These are phyloP conservation scores for Eupithecia subfuscata DNA, from an alignment of 2,888 invertebrate genomes.

Conservation along the genomic window DNA sequence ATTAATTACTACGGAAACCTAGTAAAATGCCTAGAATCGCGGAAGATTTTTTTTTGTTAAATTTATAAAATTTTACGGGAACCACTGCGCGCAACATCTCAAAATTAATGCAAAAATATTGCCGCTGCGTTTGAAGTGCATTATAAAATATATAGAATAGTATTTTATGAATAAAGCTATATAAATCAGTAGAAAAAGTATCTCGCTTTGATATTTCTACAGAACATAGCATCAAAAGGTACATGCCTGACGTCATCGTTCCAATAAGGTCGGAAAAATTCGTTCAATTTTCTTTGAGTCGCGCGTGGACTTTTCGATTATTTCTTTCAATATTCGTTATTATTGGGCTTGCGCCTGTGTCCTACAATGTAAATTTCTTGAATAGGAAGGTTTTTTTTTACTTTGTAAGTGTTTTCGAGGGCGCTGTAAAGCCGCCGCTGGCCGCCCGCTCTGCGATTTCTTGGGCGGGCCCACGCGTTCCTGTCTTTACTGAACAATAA, in stretches of 20 bases:
- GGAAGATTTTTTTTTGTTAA: background rate
- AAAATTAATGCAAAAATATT: slow-evolving; percentile 12
- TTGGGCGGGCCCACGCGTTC: slow-evolving; percentile 65
- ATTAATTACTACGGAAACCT: background rate
- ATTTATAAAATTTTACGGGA: background rate
- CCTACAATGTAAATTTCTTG: slow-evolving; percentile 56
- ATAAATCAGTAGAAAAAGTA: slow-evolving; percentile 4
- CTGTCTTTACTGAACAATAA: slow-evolving; percentile 30
- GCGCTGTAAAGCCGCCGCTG: slow-evolving; percentile 62
- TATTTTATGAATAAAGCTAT: slow-evolving; percentile 8
- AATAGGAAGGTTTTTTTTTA: slow-evolving; percentile 62
- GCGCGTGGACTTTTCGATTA: slow-evolving; percentile 47
- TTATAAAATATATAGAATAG: slow-evolving; percentile 9
- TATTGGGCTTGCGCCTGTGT: slow-evolving; percentile 73
- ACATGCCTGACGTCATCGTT: slow-evolving; percentile 39
- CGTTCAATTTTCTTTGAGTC: slow-evolving; percentile 71
- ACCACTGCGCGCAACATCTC: background rate
- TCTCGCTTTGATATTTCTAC: slow-evolving; percentile 20
- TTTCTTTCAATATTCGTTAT: slow-evolving; percentile 54
- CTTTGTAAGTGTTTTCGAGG: slow-evolving; percentile 59
- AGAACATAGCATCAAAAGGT: slow-evolving; percentile 31
- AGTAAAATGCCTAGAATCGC: background rate
- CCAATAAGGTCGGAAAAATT: slow-evolving; percentile 72
- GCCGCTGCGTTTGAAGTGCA: slow-evolving; percentile 9
- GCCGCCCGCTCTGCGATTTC: slow-evolving; percentile 60